These are phyloP conservation scores for Herminia tarsipennalis DNA, from an alignment of 2,888 invertebrate genomes.

Conservation along the genomic window DNA sequence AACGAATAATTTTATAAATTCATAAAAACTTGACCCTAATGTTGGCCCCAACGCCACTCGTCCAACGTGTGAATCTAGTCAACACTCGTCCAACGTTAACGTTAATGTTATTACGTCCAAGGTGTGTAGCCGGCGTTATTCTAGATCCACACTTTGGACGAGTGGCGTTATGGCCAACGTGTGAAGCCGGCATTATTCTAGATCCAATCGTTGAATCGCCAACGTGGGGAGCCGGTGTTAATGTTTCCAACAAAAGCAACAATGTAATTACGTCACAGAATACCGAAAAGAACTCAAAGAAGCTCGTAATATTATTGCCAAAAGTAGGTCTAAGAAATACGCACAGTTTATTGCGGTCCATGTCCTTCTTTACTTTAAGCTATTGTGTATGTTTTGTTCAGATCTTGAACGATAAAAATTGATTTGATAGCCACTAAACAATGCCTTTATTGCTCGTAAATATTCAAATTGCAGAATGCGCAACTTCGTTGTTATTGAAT, in stretches of 20 bases:
- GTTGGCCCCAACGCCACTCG: too few species aligned
- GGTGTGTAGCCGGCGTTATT: too few species aligned
- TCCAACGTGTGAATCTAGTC: too few species aligned
- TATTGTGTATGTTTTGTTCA: constrained; percentile 31
- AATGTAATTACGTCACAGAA: neutral
- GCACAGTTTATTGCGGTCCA: constrained; percentile 20
- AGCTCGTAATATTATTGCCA: constrained; percentile 22
- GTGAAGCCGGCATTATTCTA: too few species aligned
- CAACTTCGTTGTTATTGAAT: constrained; percentile 28
- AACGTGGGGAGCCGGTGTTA: too few species aligned
- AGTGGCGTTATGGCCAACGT: too few species aligned
- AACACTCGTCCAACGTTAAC: too few species aligned
- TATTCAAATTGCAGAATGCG: constrained; percentile 41
- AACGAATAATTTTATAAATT: too few species aligned
- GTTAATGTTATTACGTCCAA: too few species aligned
- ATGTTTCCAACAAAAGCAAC: constrained; percentile 3
- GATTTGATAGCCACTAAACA: constrained; percentile 43
- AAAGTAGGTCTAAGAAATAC: constrained; percentile 13
- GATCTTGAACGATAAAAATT: constrained; percentile 32
- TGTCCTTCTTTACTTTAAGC: constrained; percentile 24
- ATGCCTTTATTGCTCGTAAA: constrained; percentile 45
- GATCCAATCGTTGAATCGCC: too few species aligned
- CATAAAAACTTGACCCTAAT: too few species aligned
- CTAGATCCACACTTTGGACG: too few species aligned
- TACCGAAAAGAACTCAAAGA: constrained; percentile 1